Evolutionary conservation across 2,113 vertebrate genomes (phyloP).

Genomic region (Serinus canaria): DNA sequence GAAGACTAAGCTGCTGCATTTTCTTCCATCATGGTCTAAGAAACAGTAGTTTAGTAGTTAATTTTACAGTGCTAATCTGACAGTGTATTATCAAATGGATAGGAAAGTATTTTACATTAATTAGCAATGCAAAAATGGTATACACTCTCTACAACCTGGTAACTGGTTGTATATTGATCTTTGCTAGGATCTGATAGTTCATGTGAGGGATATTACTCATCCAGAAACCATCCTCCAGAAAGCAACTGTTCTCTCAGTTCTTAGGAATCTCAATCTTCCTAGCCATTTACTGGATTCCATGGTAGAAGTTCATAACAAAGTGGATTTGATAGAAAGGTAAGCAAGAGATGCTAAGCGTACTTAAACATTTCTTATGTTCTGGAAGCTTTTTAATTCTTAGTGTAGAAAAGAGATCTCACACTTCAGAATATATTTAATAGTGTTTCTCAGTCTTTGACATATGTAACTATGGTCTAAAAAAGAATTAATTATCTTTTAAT

Average conservation of each 20-base stretch:
- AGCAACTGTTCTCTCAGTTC: constrained; percentile 81
- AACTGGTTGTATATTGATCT: neutral
- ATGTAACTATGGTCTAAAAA: neutral
- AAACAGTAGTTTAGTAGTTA: neutral
- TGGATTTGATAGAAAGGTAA: constrained; percentile 86
- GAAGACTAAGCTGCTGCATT: neutral
- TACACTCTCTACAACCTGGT: neutral
- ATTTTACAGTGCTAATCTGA: neutral
- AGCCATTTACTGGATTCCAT: constrained; percentile 78
- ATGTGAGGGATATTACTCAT: constrained; percentile 91
- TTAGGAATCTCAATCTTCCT: constrained; percentile 82
- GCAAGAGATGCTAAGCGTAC: neutral
- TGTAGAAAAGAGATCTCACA: neutral
- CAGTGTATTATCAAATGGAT: neutral
- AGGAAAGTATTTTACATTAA: neutral
- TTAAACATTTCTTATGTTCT: neutral
- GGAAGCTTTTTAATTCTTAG: neutral
- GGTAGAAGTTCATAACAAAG: constrained; percentile 94
- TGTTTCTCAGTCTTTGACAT: neutral
- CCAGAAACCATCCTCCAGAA: constrained; percentile 88
- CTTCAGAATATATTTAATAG: neutral
- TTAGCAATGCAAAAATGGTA: neutral
- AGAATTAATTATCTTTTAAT: neutral
- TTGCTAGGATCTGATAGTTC: constrained; percentile 86
- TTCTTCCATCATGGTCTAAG: neutral